Conservation (phyloP, 2,797 vertebrate genomes). For the Epinephelus coioides region DNA sequence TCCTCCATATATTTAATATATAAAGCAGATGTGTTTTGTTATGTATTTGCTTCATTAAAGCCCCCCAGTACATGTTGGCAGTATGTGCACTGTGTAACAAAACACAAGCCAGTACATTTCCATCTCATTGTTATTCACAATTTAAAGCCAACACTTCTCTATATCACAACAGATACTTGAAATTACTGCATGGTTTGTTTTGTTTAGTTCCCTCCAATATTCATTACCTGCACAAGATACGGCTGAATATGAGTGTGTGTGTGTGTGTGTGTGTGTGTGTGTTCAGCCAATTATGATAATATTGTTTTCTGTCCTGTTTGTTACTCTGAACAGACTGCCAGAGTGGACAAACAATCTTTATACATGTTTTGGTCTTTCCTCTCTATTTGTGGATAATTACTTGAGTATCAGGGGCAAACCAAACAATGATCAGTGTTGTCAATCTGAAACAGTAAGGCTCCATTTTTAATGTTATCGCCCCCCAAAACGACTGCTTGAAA, state of each 20-base stretch:
- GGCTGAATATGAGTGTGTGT: not conserved
- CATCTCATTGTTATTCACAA: conserved; percentile 37
- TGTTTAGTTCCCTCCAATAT: conserved; percentile 58
- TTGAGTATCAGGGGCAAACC: conserved; percentile 25
- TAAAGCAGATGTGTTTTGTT: not conserved
- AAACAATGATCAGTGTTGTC: conserved; percentile 9
- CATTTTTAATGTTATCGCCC: not conserved
- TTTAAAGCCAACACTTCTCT: conserved; percentile 20
- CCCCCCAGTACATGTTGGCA: not conserved
- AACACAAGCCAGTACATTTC: not conserved
- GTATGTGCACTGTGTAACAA: not conserved
- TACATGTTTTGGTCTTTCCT: conserved; percentile 20
- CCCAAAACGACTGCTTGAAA: not conserved
- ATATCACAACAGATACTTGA: conserved; percentile 16
- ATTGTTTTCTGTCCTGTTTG: conserved; percentile 57
- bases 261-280: conserved; percentile 29
- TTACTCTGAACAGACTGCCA: conserved; percentile 25
- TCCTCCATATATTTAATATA: not conserved
- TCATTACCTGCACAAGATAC: conserved; percentile 63
- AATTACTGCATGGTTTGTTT: conserved; percentile 43
- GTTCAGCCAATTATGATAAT: conserved; percentile 72
- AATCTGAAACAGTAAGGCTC: not conserved
- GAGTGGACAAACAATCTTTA: conserved; percentile 42
- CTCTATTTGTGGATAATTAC: conserved; percentile 35
- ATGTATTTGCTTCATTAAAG: not conserved